phyloP scores from a whole-genome alignment of 2,797 vertebrate genomes.

The Eremophila alpestris region DNA sequence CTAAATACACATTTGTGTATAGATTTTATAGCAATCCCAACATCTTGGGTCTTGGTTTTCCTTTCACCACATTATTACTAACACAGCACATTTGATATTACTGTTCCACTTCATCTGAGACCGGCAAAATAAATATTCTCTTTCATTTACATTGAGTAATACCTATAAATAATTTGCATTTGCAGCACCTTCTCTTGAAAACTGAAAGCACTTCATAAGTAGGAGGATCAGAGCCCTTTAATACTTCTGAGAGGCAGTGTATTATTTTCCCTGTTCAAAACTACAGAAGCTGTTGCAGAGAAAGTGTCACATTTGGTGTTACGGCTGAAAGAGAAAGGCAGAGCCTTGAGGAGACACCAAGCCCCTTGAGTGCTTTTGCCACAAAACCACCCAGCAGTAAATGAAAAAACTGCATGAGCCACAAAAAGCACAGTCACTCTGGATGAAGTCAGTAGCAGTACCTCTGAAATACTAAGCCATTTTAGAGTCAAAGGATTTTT shows the following conservation, averaged over 20 bases:
- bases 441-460: neutral
- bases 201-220: neutral
- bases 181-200: neutral
- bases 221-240: neutral
- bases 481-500: neutral
- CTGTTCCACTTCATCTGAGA: neutral
- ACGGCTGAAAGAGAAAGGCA: neutral
- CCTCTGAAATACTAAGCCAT: neutral
- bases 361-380: slow-evolving; percentile 6
- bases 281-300: neutral
- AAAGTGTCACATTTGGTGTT: neutral
- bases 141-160: neutral
- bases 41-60: neutral
- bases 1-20: neutral
- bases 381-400: slow-evolving; percentile 9
- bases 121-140: neutral
- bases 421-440: neutral
- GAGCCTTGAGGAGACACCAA: neutral
- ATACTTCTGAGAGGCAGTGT: neutral
- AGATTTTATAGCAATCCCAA: neutral
- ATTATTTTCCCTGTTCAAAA: neutral
- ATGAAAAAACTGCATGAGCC: neutral
- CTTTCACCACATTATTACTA: neutral
- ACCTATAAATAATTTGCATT: neutral
- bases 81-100: neutral